A percentile compares a stretch with the other conserved stretches of the same genome.
Conservation (phyloP, 92 coral and sea anemone species). For the Pocillopora grandis region DNA sequence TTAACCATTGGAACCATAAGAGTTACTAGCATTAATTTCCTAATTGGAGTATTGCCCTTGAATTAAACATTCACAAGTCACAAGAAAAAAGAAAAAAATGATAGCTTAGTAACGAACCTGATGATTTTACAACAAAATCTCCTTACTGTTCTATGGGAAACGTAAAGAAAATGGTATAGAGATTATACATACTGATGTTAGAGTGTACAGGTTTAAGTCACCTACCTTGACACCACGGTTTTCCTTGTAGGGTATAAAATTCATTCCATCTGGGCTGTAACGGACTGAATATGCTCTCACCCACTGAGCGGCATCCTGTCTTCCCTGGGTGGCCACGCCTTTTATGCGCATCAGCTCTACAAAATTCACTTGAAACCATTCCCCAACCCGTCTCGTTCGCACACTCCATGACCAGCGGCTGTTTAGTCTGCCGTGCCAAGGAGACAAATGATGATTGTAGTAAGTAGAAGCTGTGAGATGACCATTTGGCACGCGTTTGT, state of each 20-base stretch:
- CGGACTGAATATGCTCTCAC: slow-evolving; percentile 67
- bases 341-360: slow-evolving; percentile 63
- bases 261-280: slow-evolving; percentile 76
- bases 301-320: slow-evolving; percentile 77
- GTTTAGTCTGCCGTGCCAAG: slow-evolving; percentile 76
- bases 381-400: slow-evolving; percentile 36
- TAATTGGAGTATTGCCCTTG: no score
- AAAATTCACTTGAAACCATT: slow-evolving; percentile 72
- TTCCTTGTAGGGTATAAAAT: slow-evolving; percentile 41
- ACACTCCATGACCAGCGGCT: slow-evolving; percentile 74
- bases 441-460: slow-evolving; percentile 59
- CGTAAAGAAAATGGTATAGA: no score
- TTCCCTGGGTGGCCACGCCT: slow-evolving; percentile 88
- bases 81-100: no score
- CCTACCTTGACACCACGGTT: slow-evolving; percentile 53
- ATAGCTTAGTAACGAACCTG: no score
- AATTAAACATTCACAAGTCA: no score
- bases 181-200: neutral
- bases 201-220: neutral
- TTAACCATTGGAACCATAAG: no score
- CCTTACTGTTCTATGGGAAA: no score
- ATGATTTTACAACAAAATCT: no score
- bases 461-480: slow-evolving; percentile 73
- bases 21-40: no score
- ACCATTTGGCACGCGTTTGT: slow-evolving; percentile 75